Evolutionary conservation across 1,140 invertebrate species (phyloP), one percentile per base, ranked within the genome.

Genomic region (Yoshiicerus persimilis): DNA sequence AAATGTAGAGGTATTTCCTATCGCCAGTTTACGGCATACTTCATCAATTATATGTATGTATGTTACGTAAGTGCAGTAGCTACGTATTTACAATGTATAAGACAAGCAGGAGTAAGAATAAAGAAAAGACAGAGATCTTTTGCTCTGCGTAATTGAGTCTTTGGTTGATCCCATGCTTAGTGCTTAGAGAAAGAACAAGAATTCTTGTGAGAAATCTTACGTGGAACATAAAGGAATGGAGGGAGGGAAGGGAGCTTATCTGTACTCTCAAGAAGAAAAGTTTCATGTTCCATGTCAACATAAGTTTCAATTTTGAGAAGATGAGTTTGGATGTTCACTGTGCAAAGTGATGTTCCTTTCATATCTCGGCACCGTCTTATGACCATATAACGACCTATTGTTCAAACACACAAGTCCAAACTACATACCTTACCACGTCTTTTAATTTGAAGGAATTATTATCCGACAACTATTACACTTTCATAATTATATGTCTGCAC

Each of bases 291-390:
- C 80, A 39, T 84, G 80, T 84, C 80, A 84, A 84, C 80, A 84
- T 84, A 84, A 84, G 80, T 84, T 84, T 84, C 80, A 84, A 84
- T 84, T 84, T 84, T 84, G 80, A 87, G 36, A 25, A 84, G 80
- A 84, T 56, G 80, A 34, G 80, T 41, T 84, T 84, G 80, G 80
- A 84, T 84, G 38, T 56, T 84, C 70, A 11, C 23, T 62, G 39
- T 16, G 30, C 27, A 62, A 32, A 64, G 56, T 36, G 41, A 62
- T 62, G 20, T 25, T 36, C 56, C 13, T 10, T 62, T 64, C 56
- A 36, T 62, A 86, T 32, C 38, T 64, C 23, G 16, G n/a, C 47
- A 56, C 13, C 47, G 47, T 56, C 47, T 4, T 56, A 16, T 6
- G 4, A 56, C 47, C 47, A 56, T 56, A 56, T 56, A 56, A 56